Base-by-base conservation (phyloP, 2,888 invertebrate species). In the Ariolimax columbianus region DNA sequence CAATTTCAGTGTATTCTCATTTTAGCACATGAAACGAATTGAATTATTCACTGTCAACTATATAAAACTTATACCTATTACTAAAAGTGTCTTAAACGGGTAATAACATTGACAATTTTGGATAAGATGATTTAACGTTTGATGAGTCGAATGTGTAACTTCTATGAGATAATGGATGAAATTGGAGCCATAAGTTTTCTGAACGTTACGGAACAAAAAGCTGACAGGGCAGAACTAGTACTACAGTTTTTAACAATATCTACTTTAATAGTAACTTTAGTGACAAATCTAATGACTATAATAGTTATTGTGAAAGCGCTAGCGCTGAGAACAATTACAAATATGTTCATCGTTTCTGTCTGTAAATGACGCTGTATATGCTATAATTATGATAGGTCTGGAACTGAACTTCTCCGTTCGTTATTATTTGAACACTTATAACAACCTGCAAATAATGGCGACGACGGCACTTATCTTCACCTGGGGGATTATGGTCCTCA, bases 401-500 rank as follows among this genome's bases (percentile, higher is more conserved):
- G 33, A 33, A 0, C 26, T 30, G 2, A 33, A 14, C 30, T 7
- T 68, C 7, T 1, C 68, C 19, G 19, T 33, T 30, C 33, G 68
- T 14, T 33, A 14, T 4, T 79, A 30, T n/a, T 33, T 11, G 1
- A 43, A 63, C 0, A 43, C 68, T 68, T 66, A 40, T 23, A 47
- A 43, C 33, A 66, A 75, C 63, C 0, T 11, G 11, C 17, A 33
- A n/a, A n/a, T n/a, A 0, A 40, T 38, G 11, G 17, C 43, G 36
- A 38, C 19, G 63, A 0, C 19, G 1, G 23, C 33, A 23, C n/a
- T 30, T 11, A 40, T 40, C 30, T 82, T 59, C 51, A 63, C 82
- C n/a, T 82, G 82, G 82, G 82, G 82, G 19, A 73, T 63, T 30
- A 19, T 72, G 30, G 40, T 82, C 3, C 75, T 63, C 63, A 72